A percentile compares a stretch with the other conserved stretches of the same genome.
phyloP scores from a whole-genome alignment of 2,888 invertebrate species.

The Caenorhabditis doughertyi region DNA sequence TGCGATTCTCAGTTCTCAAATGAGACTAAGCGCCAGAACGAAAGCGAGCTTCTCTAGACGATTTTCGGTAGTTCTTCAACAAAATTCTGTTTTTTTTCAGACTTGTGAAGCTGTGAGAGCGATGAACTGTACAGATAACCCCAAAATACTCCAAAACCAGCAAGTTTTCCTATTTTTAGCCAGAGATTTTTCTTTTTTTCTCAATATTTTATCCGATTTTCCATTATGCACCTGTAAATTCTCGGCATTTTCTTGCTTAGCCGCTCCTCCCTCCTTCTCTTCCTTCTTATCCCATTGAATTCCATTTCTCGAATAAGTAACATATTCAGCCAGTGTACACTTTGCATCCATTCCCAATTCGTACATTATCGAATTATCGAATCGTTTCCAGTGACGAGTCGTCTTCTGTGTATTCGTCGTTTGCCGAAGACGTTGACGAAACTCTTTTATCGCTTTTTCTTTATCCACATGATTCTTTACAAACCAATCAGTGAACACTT shows the following conservation, averaged over 20 bases:
- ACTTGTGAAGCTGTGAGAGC: too few relatives aligned
- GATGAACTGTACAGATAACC: too few relatives aligned
- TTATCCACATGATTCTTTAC: neutral
- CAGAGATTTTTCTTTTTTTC: neutral
- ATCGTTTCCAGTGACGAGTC: constrained; percentile 20
- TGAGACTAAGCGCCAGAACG: too few relatives aligned
- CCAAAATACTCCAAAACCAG: too few relatives aligned
- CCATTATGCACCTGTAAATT: constrained; percentile 7
- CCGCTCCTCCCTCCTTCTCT: neutral
- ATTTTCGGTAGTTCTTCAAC: too few relatives aligned
- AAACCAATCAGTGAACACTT: constrained; percentile 16
- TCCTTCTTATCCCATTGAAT: neutral
- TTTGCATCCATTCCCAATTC: constrained; percentile 35
- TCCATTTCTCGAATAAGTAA: neutral
- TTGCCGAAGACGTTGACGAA: neutral
- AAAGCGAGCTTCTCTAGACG: too few relatives aligned
- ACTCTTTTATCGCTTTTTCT: neutral
- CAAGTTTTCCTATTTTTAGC: too few relatives aligned
- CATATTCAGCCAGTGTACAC: constrained; percentile 48
- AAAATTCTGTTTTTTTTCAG: too few relatives aligned
- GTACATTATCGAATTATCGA: constrained; percentile 3
- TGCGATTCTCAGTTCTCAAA: too few relatives aligned
- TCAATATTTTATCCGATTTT: neutral
- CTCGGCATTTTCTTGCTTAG: neutral
- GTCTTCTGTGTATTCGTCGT: neutral